Evolutionary conservation across 2,888 invertebrate species (phyloP).

Genomic region (Neria commutata): DNA sequence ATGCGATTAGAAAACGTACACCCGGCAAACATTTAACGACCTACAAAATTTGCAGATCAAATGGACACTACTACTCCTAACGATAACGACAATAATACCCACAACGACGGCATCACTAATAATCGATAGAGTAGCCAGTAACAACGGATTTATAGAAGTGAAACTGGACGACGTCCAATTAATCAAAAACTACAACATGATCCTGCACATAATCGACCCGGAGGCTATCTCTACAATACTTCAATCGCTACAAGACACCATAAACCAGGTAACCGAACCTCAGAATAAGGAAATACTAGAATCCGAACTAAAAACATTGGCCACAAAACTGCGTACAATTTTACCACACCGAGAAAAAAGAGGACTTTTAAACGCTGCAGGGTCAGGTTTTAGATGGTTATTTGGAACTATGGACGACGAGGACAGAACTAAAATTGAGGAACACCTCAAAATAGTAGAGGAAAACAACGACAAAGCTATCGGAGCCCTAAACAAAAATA

Average conservation of each 20-base stretch:
- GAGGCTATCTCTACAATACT: neutral
- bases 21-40: too few species aligned
- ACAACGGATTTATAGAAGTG: too few species aligned
- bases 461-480: constrained; percentile 1
- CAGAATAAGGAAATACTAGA: neutral
- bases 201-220: neutral
- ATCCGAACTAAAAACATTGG: neutral
- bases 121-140: too few species aligned
- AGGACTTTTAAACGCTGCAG: neutral
- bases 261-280: neutral
- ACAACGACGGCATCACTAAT: too few species aligned
- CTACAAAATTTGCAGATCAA: too few species aligned
- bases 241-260: neutral
- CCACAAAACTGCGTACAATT: neutral
- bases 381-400: neutral
- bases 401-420: constrained; percentile 6
- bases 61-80: too few species aligned
- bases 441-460: neutral
- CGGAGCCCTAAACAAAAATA: neutral
- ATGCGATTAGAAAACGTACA: too few species aligned
- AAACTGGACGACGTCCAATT: neutral
- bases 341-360: neutral
- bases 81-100: too few species aligned
- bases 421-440: neutral
- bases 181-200: neutral